Conservation (phyloP, 2,888 invertebrate genomes). For the Stenichneumon culpator region DNA sequence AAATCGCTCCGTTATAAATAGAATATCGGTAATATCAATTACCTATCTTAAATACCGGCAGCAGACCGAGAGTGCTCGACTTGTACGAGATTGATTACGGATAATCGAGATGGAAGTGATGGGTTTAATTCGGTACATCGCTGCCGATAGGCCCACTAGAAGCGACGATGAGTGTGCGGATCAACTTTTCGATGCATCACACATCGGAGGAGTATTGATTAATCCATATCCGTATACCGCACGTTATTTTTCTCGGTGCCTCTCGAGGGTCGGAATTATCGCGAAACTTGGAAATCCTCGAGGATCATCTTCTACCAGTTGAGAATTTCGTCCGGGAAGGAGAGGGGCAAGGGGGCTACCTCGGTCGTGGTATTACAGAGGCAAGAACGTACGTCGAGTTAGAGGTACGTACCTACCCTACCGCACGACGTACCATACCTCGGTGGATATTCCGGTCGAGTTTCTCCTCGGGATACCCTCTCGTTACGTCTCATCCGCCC, state of each 20-base stretch:
- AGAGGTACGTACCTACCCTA: constrained; percentile 8
- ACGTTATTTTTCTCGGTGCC: not conserved
- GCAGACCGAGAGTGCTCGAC: not conserved
- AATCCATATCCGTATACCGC: not conserved
- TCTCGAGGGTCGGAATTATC: constrained; percentile 50
- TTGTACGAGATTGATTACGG: not conserved
- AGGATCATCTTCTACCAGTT: constrained; percentile 56
- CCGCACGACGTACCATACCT: constrained; percentile 7
- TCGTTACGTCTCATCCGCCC: constrained; percentile 65
- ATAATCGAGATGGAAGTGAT: not conserved
- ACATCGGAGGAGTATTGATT: constrained; percentile 17
- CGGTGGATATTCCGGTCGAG: constrained; percentile 50
- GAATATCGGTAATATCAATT: not conserved
- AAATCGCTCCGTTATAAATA: not conserved
- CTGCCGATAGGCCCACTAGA: not conserved
- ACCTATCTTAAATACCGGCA: not conserved
- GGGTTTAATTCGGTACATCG: not conserved
- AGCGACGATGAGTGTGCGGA: not conserved
- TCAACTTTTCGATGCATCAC: not conserved
- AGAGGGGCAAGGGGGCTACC: not conserved
- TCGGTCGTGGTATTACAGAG: constrained; percentile 33
- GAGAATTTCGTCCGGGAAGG: constrained; percentile 4
- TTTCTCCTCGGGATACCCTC: constrained; percentile 47
- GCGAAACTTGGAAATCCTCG: constrained; percentile 64
- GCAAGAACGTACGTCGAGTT: constrained; percentile 33